Conservation (phyloP, 1,140 invertebrate genomes). For the Drosophila saltans region DNA sequence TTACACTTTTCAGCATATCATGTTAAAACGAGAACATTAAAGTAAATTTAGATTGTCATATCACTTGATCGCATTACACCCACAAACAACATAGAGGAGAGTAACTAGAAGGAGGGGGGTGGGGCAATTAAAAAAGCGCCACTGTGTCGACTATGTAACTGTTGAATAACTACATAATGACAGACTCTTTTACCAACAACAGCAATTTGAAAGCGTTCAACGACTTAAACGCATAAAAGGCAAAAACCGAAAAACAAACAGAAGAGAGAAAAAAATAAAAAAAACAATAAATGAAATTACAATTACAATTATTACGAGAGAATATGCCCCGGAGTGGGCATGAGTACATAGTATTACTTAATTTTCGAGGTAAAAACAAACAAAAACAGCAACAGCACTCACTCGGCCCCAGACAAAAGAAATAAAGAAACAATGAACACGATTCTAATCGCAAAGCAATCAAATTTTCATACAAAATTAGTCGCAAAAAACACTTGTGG, state of each 20-base stretch:
- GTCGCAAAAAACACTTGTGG: conserved; percentile 67
- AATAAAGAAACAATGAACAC: conserved; percentile 61
- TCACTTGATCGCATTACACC: too few relatives aligned
- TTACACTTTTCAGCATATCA: too few relatives aligned
- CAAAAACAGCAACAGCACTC: not conserved
- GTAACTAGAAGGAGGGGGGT: too few relatives aligned
- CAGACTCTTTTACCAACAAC: not conserved
- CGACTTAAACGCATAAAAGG: conserved; percentile 36
- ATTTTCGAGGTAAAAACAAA: conserved; percentile 19
- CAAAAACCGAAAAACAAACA: not conserved
- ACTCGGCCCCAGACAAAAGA: not conserved
- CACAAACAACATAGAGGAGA: too few relatives aligned
- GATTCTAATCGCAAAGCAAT: conserved; percentile 71
- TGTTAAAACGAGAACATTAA: too few relatives aligned
- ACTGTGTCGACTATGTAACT: conserved; percentile 14
- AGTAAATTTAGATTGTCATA: too few relatives aligned
- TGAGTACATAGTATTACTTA: conserved; percentile 47
- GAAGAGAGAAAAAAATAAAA: not conserved
- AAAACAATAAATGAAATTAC: conserved; percentile 5
- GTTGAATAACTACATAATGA: conserved; percentile 51
- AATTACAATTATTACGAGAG: conserved; percentile 3
- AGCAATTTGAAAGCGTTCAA: conserved; percentile 21
- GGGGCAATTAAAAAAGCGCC: too few relatives aligned
- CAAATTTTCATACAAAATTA: conserved; percentile 76
- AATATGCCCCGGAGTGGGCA: not conserved